These are phyloP conservation scores for Endotricha flammealis DNA, from an alignment of 2,888 invertebrate species.

Conservation along the genomic window DNA sequence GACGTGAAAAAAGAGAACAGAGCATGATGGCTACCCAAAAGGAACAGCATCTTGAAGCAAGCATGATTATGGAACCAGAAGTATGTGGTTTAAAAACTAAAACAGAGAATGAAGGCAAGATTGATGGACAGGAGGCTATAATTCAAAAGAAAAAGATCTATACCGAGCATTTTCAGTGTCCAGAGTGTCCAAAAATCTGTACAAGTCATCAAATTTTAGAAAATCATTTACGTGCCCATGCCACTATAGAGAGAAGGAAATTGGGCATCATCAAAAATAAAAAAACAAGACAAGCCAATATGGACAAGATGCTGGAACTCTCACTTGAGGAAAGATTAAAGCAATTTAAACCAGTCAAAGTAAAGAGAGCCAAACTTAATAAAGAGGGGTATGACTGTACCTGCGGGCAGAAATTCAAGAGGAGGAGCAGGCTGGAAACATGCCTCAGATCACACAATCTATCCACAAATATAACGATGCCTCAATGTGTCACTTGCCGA, in stretches of 20 bases:
- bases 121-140: too few species aligned
- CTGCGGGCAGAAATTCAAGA: conserved; percentile 52
- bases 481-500: conserved; percentile 50
- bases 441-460: conserved; percentile 58
- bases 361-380: conserved; percentile 11
- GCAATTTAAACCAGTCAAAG: conserved; percentile 5
- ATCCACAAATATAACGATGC: conserved; percentile 33
- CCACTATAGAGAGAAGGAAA: conserved; percentile 48
- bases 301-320: conserved; percentile 28
- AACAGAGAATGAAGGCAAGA: too few species aligned
- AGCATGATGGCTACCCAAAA: too few species aligned
- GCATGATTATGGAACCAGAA: too few species aligned
- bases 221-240: conserved; percentile 51
- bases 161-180: conserved; percentile 31
- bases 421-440: conserved; percentile 61
- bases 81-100: too few species aligned
- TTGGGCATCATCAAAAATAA: conserved; percentile 41
- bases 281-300: conserved; percentile 41
- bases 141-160: conserved; percentile 19
- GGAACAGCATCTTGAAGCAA: too few species aligned
- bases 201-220: conserved; percentile 23
- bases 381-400: conserved; percentile 60
- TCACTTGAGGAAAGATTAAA: conserved; percentile 17
- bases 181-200: conserved; percentile 35
- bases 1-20: too few species aligned